Conservation (phyloP, 2,113 vertebrate genomes). For the Tapirus terrestris region DNA sequence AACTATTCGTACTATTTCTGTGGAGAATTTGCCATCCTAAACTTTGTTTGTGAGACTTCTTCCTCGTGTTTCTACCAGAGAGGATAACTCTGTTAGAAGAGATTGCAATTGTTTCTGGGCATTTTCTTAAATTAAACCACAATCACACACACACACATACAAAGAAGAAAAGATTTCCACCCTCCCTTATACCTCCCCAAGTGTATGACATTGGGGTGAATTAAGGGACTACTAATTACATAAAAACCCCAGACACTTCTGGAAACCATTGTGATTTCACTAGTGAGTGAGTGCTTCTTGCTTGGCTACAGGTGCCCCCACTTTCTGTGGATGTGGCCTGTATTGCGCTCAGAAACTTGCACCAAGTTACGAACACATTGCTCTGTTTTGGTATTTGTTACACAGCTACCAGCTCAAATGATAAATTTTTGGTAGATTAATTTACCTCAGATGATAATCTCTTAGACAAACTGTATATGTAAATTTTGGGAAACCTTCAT, state of each 20-base stretch:
- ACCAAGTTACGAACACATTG: neutral
- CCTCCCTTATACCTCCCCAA: neutral
- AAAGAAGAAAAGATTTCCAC: neutral
- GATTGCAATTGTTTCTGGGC: neutral
- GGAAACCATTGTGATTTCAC: neutral
- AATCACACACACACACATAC: fast-evolving
- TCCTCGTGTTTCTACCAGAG: neutral
- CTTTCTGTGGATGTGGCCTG: neutral
- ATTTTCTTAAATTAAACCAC: neutral
- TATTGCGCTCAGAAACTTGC: neutral
- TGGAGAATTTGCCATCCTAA: neutral
- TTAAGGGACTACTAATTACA: neutral
- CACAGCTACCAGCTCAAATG: neutral
- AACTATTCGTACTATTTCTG: neutral
- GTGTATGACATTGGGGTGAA: neutral
- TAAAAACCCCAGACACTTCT: neutral
- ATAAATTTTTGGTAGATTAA: neutral
- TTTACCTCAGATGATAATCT: slow-evolving; percentile 8
- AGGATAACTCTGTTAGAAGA: neutral
- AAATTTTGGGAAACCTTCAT: slow-evolving; percentile 48
- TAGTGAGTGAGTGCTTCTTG: neutral
- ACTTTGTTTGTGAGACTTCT: neutral
- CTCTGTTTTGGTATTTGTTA: neutral
- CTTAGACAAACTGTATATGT: slow-evolving; percentile 20
- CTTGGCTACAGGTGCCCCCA: neutral